Evolutionary conservation across 2,797 vertebrate species (phyloP), one percentile per base, ranked within the genome.

Genomic region (Glossophaga mutica): DNA sequence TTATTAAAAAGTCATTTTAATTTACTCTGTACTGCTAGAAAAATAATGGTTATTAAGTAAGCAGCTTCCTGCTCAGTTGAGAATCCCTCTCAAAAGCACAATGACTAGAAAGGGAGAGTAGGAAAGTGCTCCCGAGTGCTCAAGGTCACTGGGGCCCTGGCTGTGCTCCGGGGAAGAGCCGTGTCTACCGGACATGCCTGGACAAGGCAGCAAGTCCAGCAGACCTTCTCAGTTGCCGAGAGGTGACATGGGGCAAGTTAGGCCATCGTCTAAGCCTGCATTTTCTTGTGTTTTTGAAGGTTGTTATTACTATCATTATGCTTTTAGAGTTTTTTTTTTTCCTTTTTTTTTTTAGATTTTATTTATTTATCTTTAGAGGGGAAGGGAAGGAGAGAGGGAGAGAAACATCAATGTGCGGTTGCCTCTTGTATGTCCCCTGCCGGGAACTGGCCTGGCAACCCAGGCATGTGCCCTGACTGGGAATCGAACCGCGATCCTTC

Each of bases 1-100:
- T 97, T 96, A 97, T 96, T 97, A 98, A 97, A 96, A 97, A 96
- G 86, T 94, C 48, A 92, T 94, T 96, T 97, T 93, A 90, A 93
- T 88, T 97, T 96, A 87, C 87, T 59, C 37, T 55, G 42, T 65
- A 93, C 70, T 82, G 15, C 67, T 85, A 71, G 74, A 77, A 94
- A 97, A 94, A 96, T 84, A 95, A 77, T 15, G 62, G 44, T 83
- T 94, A 94, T 92, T 96, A 96, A 96, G 86, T 95, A 88, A 93
- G 74, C 81, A 79, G 62, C 79, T 82, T 81, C 84, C 65, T 68
- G 37, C 59, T 83, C n/a, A 26, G 44, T 52, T 34, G 76, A 93
- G 81, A 74, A 96, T 26, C 19, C 32, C 37, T 91, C 88, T 74
- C 68, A 62, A 68, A 83, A 88, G 29, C 32, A 74, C 15, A 74